Conservation (phyloP, 2,113 vertebrate genomes). For the Chionodraco myersi region DNA sequence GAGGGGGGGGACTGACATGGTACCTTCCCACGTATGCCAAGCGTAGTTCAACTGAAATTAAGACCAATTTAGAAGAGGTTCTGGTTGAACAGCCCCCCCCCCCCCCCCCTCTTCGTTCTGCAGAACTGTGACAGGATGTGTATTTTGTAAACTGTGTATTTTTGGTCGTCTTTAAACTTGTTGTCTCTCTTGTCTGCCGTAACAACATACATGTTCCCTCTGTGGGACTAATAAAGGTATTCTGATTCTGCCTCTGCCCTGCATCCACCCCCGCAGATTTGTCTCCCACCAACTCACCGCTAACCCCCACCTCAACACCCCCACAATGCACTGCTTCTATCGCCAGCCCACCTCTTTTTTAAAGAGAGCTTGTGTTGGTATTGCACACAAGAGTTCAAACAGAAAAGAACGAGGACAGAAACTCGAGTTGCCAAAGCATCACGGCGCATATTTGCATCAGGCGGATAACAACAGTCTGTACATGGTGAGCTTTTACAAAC, state of each 20-base stretch:
- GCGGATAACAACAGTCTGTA: not conserved
- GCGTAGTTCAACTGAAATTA: constrained; percentile 88
- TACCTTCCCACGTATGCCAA: constrained; percentile 81
- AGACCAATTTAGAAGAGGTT: constrained; percentile 87
- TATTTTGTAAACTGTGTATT: too few relatives aligned
- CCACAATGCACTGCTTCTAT: constrained; percentile 23
- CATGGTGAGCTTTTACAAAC: not conserved
- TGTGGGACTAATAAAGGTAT: too few relatives aligned
- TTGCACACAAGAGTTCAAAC: not conserved
- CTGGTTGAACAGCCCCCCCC: constrained; percentile 76
- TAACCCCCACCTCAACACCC: constrained; percentile 36
- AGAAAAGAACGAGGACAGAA: not conserved
- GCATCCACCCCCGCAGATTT: constrained; percentile 38
- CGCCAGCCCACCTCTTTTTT: constrained; percentile 3
- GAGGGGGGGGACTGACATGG: constrained; percentile 70
- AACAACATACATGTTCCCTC: too few relatives aligned
- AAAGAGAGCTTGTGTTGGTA: not conserved
- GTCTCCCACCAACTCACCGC: constrained; percentile 21
- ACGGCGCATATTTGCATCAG: not conserved
- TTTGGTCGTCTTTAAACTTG: too few relatives aligned
- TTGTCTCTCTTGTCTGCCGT: too few relatives aligned
- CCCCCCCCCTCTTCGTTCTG: not conserved
- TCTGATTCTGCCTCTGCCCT: constrained; percentile 29
- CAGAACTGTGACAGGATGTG: too few relatives aligned
- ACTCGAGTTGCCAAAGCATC: not conserved